phyloP scores from a whole-genome alignment of 2,888 invertebrate species.

The Sympetrum striolatum region DNA sequence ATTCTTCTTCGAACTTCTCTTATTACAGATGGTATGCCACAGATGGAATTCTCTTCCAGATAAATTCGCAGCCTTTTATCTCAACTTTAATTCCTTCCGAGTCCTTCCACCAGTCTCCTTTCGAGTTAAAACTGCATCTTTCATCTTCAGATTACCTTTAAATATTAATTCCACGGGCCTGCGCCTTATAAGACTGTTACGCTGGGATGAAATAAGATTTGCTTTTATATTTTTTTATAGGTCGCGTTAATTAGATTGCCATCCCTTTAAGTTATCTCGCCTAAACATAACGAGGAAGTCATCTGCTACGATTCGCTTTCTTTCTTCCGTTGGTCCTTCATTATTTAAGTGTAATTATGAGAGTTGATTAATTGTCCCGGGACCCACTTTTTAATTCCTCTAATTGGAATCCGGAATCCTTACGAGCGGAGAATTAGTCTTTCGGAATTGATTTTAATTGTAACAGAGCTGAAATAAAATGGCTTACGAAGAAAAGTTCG shows the following conservation, averaged over 20 bases:
- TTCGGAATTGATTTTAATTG: too few relatives aligned
- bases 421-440: neutral
- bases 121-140: neutral
- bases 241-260: neutral
- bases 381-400: neutral
- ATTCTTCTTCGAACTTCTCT: too few relatives aligned
- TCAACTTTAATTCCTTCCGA: too few relatives aligned
- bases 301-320: neutral
- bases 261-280: neutral
- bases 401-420: neutral
- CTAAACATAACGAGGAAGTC: neutral
- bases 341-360: neutral
- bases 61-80: too few relatives aligned
- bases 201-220: neutral
- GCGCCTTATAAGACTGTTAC: neutral
- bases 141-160: neutral
- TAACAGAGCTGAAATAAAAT: too few relatives aligned
- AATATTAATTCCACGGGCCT: neutral
- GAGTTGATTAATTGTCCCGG: neutral
- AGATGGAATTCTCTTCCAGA: too few relatives aligned
- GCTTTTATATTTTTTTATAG: neutral
- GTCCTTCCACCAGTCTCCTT: too few relatives aligned
- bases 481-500: too few relatives aligned
- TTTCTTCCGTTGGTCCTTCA: too few relatives aligned
- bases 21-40: too few relatives aligned